Base-by-base conservation (phyloP, 2,797 vertebrate genomes). In the Typhlichthys subterraneus region DNA sequence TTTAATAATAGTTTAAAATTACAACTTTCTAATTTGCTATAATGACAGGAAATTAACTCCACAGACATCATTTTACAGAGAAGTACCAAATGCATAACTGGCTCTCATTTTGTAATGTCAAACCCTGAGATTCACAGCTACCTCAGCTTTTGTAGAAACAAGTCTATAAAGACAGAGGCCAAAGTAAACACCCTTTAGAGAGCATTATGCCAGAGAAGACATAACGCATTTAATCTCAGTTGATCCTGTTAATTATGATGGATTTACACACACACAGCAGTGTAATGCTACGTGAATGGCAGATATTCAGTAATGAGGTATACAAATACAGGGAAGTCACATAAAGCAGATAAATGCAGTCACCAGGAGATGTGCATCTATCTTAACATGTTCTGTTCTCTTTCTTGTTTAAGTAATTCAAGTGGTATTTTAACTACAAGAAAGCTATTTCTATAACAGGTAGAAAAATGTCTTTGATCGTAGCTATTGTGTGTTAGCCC, bases 221-320 rank as follows among this genome's bases (percentile, higher is more conserved):
- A 77, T 85, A 79, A 89, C 76, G 84, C 83, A 85, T 81, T 85
- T 69, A 79, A 82, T 81, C 84, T 77, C 59, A 48, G 76, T 81
- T 80, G 76, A 79, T 86, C 81, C 74, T 45, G 65, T 72, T 82
- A 84, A 88, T 89, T 87, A 85, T 75, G 76, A 84, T 70, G 70
- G 67, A 77, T 81, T 75, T 79, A 81, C 65, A 54, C 80, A 59
- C 42, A 13, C 85, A 82, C 63, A 73, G 72, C 72, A 76, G 64
- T 58, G 45, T 15, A 53, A 67, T 74, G 75, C 81, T 64, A 85
- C 73, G 70, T 65, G 85, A 87, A 88, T 70, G 77, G 63, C 78
- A 56, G 68, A 67, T 69, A 70, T 66, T 72, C 58, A 77, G 71
- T 78, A 78, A 83, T 54, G 63, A 66, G 59, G 59, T 56, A 72